Conservation (phyloP, 2,888 invertebrate species). For the Andrena camellia region DNA sequence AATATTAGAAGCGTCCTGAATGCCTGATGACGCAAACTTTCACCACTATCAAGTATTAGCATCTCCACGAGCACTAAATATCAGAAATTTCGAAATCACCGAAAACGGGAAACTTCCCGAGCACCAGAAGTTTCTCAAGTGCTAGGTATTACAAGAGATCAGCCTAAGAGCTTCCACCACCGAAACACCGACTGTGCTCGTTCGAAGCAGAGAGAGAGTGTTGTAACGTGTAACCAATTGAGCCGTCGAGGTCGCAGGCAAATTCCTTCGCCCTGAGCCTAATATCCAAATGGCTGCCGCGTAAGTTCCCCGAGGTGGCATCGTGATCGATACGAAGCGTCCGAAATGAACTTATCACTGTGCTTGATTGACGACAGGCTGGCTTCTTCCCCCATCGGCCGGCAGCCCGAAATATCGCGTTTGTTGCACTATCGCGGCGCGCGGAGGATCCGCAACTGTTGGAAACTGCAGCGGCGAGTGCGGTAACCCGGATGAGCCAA, state of each 20-base stretch:
- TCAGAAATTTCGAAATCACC: neutral
- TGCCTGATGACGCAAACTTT: too few species aligned
- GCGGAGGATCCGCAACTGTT: slow-evolving; percentile 55
- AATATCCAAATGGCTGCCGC: slow-evolving; percentile 3
- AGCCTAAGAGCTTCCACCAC: neutral
- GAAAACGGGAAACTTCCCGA: neutral
- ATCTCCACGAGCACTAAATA: too few species aligned
- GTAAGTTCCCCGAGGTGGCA: slow-evolving; percentile 6
- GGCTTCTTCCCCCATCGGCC: slow-evolving; percentile 4
- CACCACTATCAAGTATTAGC: too few species aligned
- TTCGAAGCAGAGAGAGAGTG: neutral
- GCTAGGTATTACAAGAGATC: neutral
- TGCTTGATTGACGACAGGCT: slow-evolving; percentile 50
- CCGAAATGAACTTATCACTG: slow-evolving; percentile 30
- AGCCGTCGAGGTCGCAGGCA: slow-evolving; percentile 8
- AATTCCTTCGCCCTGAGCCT: slow-evolving; percentile 9
- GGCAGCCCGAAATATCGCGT: slow-evolving; percentile 30
- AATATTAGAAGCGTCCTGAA: too few species aligned
- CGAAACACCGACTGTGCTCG: neutral
- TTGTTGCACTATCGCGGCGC: slow-evolving; percentile 40
- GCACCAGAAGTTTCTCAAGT: neutral
- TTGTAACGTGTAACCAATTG: slow-evolving; percentile 22
- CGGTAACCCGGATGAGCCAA: slow-evolving; percentile 29
- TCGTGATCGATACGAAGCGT: slow-evolving; percentile 10
- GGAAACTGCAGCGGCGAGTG: slow-evolving; percentile 47